Base-by-base conservation (phyloP, 2,113 vertebrate species). In the Orycteropus afer region DNA sequence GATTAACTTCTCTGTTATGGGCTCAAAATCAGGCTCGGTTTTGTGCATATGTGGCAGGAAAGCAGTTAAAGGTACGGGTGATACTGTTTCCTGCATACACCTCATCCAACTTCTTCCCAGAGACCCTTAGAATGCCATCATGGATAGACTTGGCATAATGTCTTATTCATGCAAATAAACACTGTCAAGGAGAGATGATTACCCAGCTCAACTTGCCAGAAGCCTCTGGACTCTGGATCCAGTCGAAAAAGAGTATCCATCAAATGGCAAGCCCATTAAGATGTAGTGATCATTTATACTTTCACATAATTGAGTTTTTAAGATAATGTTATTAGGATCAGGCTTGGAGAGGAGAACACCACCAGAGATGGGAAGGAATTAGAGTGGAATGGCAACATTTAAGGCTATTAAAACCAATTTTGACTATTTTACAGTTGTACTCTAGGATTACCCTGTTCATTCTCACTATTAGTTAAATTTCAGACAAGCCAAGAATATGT, bases 261-360 rank as follows among this genome's bases (percentile, higher is more conserved):
- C 63, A 51, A 17, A 73, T 87, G 73, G 92, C 63, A 79, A 77
- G 15, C 11, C 0, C 6, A 25, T 80, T 9, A 89, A 79, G 29
- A 78, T 57, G 29, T 61, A 57, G 13, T 14, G n/a, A 37, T 59
- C 55, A 59, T 79, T 92, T 92, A 78, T 74, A 65, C 57, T 32
- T 86, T 65, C 51, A 82, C 15, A 15, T 71, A 27, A 90, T 81
- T 90, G 74, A 81, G 12, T 92, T 90, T 67, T 57, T 51, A 80
- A 91, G 69, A 61, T 25, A 25, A 40, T 84, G 84, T 92, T 91
- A 89, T 57, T 77, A 81, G 63, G 22, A 79, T 22, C 59, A 74
- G 4, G 20, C 25, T 87, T 90, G 32, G 22, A 42, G 65, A 49
- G 29, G 27, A 93, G 8, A 86, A 37, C 49, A 27, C 84, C 51